Evolutionary conservation across 2,888 invertebrate species (phyloP), one percentile per base, ranked within the genome.

Genomic region (Andrena praecox): DNA sequence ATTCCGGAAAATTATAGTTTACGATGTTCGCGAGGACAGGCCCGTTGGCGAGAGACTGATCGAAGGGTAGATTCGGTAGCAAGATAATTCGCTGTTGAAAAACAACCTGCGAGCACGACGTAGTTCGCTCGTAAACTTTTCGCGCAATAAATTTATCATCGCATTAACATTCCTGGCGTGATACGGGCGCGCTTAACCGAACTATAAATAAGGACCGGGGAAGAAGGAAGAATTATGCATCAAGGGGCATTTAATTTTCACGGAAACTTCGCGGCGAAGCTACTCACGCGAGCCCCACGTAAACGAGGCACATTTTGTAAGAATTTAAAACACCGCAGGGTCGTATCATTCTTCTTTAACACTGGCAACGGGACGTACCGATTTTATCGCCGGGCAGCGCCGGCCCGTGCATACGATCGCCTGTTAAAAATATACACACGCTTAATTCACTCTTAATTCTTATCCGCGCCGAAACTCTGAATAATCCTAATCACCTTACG

Each of bases 91-190:
- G 48, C 31, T 10, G 31, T 31, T 31, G 50, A 50, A 52, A 76
- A 68, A 10, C 7, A 20, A 29, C 16, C 42, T 7, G 60, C 60
- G 16, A 59, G 27, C 29, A 62, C 42, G 62, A 31, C 42, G 27
- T 2, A 12, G 78, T 10, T 8, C 4, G 48, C 24, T 50, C 29
- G n/a, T 27, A n/a, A 54, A 66, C 27, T 78, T 80, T 35, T 70
- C 54, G 71, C 54, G 31, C n/a, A 66, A 71, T 70, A 80, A 72
- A 80, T 78, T 80, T 80, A 80, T 78, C 80, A 71, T 80, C 48
- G 62, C 78, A 72, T 80, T 80, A 78, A 78, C 71, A 72, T 67
- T 71, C 70, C n/a, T 67, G 50, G 6, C 12, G 27, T 54, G 67
- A 72, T 67, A 63, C 64, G 79, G 54, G 50, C 50, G 68, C 59